These are phyloP conservation scores for Borostomias antarcticus DNA, from an alignment of 2,797 vertebrate species.

Conservation along the genomic window DNA sequence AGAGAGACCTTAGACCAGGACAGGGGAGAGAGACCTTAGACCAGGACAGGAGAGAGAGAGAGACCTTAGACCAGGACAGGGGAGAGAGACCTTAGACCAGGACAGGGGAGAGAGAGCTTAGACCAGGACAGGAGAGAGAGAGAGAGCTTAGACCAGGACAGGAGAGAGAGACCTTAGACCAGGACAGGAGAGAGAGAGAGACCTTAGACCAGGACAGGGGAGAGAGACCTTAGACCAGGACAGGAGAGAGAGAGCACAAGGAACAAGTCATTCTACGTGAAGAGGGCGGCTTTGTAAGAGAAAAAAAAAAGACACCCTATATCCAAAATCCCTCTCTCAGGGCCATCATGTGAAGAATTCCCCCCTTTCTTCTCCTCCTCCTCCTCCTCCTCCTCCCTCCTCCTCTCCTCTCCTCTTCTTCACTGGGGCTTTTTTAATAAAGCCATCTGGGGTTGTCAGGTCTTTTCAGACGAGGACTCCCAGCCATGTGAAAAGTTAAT, in stretches of 20 bases:
- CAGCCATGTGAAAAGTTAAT: slow-evolving; percentile 91
- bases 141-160: too few relatives aligned
- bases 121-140: slow-evolving; percentile 53
- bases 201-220: too few relatives aligned
- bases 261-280: slow-evolving; percentile 80
- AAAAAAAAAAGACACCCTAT: slow-evolving; percentile 77
- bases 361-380: slow-evolving; percentile 54
- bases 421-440: slow-evolving; percentile 79
- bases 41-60: too few relatives aligned
- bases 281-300: slow-evolving; percentile 66
- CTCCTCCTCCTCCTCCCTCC: slow-evolving; percentile 42
- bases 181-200: slow-evolving; percentile 51
- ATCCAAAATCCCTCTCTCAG: slow-evolving; percentile 83
- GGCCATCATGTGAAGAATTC: slow-evolving; percentile 83
- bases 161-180: too few relatives aligned
- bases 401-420: slow-evolving; percentile 68
- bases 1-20: too few relatives aligned
- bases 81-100: too few relatives aligned
- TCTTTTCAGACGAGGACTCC: slow-evolving; percentile 84
- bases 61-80: slow-evolving; percentile 54
- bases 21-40: too few relatives aligned
- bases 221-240: too few relatives aligned
- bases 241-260: slow-evolving; percentile 62
- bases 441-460: slow-evolving; percentile 86
- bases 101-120: too few relatives aligned